These are phyloP conservation scores for Lepidurus arcticus DNA, from an alignment of 1,140 invertebrate species.

Conservation along the genomic window DNA sequence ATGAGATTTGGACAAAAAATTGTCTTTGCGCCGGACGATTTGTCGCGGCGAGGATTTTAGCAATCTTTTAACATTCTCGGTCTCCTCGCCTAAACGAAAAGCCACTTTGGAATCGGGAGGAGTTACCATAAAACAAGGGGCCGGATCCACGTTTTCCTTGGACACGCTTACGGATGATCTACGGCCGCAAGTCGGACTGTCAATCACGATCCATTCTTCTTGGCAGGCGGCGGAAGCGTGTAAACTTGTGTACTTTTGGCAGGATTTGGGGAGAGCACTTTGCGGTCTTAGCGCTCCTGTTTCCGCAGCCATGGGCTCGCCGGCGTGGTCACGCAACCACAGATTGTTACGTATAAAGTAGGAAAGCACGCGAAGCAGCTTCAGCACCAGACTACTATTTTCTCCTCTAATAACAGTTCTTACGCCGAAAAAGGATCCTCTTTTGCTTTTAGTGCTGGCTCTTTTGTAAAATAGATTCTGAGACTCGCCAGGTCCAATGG, in stretches of 20 bases:
- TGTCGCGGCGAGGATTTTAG: not conserved
- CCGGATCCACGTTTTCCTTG: not conserved
- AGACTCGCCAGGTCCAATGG: conserved; percentile 47
- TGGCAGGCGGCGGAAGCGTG: not conserved
- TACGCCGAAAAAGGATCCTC: not conserved
- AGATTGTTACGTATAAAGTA: conserved; percentile 16
- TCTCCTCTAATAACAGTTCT: not conserved
- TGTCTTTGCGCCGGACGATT: not conserved
- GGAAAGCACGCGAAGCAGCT: conserved; percentile 6
- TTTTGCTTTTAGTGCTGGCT: conserved; percentile 3
- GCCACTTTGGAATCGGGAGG: not conserved
- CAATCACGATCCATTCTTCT: conserved; percentile 15
- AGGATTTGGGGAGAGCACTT: not conserved
- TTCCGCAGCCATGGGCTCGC: not conserved
- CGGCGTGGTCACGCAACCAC: conserved; percentile 7
- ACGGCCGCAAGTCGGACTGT: not conserved
- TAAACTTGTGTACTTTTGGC: not conserved
- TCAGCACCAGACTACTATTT: conserved; percentile 10
- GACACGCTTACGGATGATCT: not conserved
- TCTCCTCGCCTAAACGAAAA: not conserved
- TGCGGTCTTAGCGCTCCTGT: not conserved
- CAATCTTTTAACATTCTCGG: not conserved
- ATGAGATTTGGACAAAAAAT: conserved; percentile 20
- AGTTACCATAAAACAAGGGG: not conserved
- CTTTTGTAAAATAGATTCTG: conserved; percentile 4